Base-by-base conservation (phyloP, 2,888 invertebrate species). In the Caenorhabditis drosophilae region DNA sequence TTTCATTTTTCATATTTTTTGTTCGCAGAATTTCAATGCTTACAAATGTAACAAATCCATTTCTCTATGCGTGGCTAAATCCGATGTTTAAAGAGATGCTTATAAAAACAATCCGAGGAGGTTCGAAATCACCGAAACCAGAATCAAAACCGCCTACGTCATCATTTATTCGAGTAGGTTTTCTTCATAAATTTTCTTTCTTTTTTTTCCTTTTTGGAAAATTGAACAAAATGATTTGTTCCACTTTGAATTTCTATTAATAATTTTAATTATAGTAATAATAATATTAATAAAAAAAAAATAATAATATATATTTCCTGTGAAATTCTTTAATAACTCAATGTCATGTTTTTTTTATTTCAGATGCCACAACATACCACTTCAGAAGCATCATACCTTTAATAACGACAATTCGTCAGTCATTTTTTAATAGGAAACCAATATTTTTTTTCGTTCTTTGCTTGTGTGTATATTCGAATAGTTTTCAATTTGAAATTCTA, bases 41-140 rank as follows among this genome's bases (percentile, higher is more conserved):
- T 12, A 77, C 69, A 27, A 77, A 75, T 27, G 72, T 80, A 7
- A 70, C 74, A 20, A 80, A 80, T 47, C 80, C 80, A 18, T 62
- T 80, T 15, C 67, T 80, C 12, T 80, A 80, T 54, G 78, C 78
- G n/a, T 79, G 77, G 76, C 54, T 80, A 26, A 80, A 80, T 44
- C 73, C 72, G 12, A 67, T 70, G 31, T 78, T 80, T 70, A 73
- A 76, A 45, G 76, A 77, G 42, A 70, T 73, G 48, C 67, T 76
- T 22, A 63, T 77, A 26, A 72, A 76, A 55, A 73, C 70, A 18
- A 53, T 76, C 23, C 42, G 48, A 40, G 51, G 53, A 3, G 51
- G 64, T 31, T 34, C 18, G 4, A 64, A 64, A 35, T 58, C 54
- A 15, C 50, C 54, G 22, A 58, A 64, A 31, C 54, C 50, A 25